Evolutionary conservation across 2,113 vertebrate genomes (phyloP).

Genomic region (Austrofundulus limnaeus): DNA sequence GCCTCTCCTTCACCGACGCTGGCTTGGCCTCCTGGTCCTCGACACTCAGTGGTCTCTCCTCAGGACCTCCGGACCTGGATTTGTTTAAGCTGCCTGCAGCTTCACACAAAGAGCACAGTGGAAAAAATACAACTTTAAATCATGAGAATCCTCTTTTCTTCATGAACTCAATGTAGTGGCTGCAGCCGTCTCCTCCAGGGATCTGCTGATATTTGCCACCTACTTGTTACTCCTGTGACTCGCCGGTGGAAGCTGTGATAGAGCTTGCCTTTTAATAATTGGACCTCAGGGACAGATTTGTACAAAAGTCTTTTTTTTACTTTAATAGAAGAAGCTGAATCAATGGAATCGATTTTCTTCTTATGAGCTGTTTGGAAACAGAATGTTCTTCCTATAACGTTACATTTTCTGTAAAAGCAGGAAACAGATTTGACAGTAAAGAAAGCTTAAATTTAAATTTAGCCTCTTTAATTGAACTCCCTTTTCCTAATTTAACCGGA

Average conservation of each 20-base stretch:
- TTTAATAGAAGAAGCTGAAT: slow-evolving; percentile 9
- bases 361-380: not conserved
- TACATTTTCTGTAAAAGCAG: not conserved
- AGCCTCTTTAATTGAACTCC: too few species aligned
- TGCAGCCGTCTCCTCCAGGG: not conserved
- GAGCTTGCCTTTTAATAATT: slow-evolving; percentile 30
- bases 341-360: slow-evolving; percentile 8
- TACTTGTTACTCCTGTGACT: slow-evolving; percentile 15
- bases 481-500: too few species aligned
- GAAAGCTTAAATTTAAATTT: not conserved
- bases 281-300: slow-evolving; percentile 16
- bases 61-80: slow-evolving; percentile 54
- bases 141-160: not conserved
- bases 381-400: not conserved
- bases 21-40: slow-evolving; percentile 75
- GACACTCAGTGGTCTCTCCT: slow-evolving; percentile 44
- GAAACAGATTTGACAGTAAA: too few species aligned
- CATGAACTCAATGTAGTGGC: not conserved
- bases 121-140: not conserved
- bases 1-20: slow-evolving; percentile 87
- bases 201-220: slow-evolving; percentile 7
- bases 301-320: slow-evolving; percentile 7
- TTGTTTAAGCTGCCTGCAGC: slow-evolving; percentile 67
- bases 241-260: not conserved
- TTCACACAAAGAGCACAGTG: slow-evolving; percentile 39